Evolutionary conservation across 2,888 invertebrate genomes (phyloP).

Genomic region (Drosophila picticornis): DNA sequence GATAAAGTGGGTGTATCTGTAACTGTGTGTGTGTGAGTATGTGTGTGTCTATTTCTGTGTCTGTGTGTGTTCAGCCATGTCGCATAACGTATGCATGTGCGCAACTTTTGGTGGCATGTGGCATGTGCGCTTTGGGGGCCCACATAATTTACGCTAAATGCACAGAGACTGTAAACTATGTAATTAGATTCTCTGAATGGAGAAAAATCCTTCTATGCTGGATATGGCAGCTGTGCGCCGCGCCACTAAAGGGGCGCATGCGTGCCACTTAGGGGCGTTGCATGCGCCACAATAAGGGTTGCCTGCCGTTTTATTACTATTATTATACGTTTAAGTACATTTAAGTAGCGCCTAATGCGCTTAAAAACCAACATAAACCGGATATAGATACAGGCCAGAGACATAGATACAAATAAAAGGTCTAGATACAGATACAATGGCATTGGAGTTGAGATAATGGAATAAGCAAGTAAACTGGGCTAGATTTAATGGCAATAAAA

Average conservation of each 20-base stretch:
- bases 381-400: constrained; percentile 21
- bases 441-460: neutral
- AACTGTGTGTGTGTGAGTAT: constrained; percentile 8
- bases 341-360: constrained; percentile 66
- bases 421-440: constrained; percentile 1
- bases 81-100: constrained; percentile 42
- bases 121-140: constrained; percentile 34
- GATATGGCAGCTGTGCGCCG: constrained; percentile 38
- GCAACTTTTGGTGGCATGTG: constrained; percentile 51
- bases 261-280: constrained; percentile 60
- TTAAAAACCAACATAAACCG: constrained; percentile 46
- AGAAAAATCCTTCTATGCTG: constrained; percentile 41
- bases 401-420: constrained; percentile 5
- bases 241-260: constrained; percentile 20
- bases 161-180: constrained; percentile 58
- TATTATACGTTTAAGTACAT: constrained; percentile 41
- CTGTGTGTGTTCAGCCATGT: constrained; percentile 60
- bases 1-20: constrained; percentile 6
- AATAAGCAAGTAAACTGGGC: neutral
- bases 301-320: constrained; percentile 21
- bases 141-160: constrained; percentile 76
- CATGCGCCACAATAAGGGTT: constrained; percentile 59
- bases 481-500: constrained; percentile 1
- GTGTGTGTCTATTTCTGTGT: constrained; percentile 8
- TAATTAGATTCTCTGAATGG: constrained; percentile 71